Conservation (phyloP, 2,797 vertebrate genomes). For the Hippoglossus hippoglossus region DNA sequence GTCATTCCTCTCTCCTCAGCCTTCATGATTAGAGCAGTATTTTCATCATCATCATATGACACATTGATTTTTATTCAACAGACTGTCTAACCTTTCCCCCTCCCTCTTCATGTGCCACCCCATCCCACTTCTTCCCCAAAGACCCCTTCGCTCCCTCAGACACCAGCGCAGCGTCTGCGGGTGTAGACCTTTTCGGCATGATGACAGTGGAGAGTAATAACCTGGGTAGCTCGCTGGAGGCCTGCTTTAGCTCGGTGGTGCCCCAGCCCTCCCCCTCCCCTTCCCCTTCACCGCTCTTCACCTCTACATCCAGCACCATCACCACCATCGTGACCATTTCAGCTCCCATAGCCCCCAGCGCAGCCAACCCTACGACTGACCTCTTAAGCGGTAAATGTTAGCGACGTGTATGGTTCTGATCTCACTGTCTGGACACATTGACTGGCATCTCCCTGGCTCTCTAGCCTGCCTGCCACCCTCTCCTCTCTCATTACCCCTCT, state of each 20-base stretch:
- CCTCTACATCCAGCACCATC: constrained; percentile 74
- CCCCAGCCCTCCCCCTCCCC: constrained; percentile 59
- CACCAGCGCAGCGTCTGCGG: constrained; percentile 84
- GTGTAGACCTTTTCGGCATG: constrained; percentile 97
- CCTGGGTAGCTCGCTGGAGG: constrained; percentile 67
- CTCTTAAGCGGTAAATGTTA: constrained; percentile 95
- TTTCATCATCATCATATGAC: constrained; percentile 14
- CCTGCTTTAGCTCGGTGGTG: constrained; percentile 74
- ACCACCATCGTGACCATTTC: constrained; percentile 88
- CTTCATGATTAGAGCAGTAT: neutral
- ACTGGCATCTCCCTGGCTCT: constrained; percentile 52
- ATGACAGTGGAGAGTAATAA: constrained; percentile 90
- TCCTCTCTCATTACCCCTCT: constrained; percentile 47
- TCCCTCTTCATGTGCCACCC: constrained; percentile 38
- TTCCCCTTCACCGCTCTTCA: constrained; percentile 78
- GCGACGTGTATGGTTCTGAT: constrained; percentile 36
- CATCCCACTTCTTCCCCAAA: constrained; percentile 55
- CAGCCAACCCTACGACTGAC: constrained; percentile 88
- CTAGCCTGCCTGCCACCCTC: constrained; percentile 9
- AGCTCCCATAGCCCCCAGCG: constrained; percentile 75
- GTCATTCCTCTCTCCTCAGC: constrained; percentile 11
- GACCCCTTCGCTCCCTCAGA: constrained; percentile 95
- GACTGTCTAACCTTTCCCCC: constrained; percentile 41
- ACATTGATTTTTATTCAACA: constrained; percentile 23
- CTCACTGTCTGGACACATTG: constrained; percentile 5